Percentiles rank a stretch among this genome's conserved stretches.
phyloP scores from a whole-genome alignment of 2,797 vertebrate genomes.

The Hozukius guyotensis region DNA sequence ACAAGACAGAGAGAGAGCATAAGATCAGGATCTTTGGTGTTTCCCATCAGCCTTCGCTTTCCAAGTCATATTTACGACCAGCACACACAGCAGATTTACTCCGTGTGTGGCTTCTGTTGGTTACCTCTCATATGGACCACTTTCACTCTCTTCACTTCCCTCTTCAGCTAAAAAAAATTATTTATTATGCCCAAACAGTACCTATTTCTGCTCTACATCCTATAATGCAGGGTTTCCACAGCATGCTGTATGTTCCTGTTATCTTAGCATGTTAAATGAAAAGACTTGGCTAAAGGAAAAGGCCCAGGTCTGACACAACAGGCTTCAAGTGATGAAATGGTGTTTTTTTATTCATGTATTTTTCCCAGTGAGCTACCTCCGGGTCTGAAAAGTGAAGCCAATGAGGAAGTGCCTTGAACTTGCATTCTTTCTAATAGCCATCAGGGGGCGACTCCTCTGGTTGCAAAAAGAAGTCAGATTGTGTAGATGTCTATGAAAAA shows the following conservation, averaged over 20 bases:
- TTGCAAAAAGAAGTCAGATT: no score
- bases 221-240: neutral
- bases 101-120: constrained; percentile 19
- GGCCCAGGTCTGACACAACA: neutral
- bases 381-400: no score
- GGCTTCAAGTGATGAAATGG: neutral
- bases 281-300: neutral
- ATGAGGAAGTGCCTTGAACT: no score
- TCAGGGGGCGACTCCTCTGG: no score
- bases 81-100: constrained; percentile 16
- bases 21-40: constrained; percentile 45
- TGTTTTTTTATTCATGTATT: neutral
- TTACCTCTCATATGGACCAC: neutral
- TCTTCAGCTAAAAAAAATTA: neutral
- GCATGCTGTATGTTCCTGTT: neutral
- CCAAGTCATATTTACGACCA: constrained; percentile 20
- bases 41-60: constrained; percentile 40
- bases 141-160: neutral
- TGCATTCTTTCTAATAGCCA: no score
- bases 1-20: constrained; percentile 17
- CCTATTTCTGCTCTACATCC: neutral
- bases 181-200: neutral
- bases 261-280: neutral
- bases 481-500: no score
- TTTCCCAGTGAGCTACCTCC: neutral